A percentile compares a stretch with the other conserved stretches of the same genome.
These are phyloP conservation scores for Leptinotarsa haldemani DNA, from an alignment of 2,888 invertebrate genomes.

Conservation along the genomic window DNA sequence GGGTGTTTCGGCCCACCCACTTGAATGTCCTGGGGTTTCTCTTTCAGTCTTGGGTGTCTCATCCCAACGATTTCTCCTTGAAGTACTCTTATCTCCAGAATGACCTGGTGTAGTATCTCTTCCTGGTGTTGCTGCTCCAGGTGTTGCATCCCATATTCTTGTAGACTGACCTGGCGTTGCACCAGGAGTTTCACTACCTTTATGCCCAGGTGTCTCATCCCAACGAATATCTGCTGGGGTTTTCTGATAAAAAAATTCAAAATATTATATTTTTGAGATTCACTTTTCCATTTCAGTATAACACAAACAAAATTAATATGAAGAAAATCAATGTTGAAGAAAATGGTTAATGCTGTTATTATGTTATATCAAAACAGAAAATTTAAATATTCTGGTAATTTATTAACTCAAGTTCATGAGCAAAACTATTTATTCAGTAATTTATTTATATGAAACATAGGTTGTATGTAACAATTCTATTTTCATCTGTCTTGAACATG, in stretches of 20 bases:
- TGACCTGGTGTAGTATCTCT: constrained; percentile 83
- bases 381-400: too few species aligned
- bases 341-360: too few species aligned
- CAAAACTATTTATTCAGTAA: too few species aligned
- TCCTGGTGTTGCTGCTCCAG: constrained; percentile 89
- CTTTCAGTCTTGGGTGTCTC: constrained; percentile 98
- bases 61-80: constrained; percentile 97
- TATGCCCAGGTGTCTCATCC: constrained; percentile 95
- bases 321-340: too few species aligned
- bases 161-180: constrained; percentile 92
- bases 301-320: constrained; percentile 5
- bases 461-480: too few species aligned
- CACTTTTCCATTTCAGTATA: not conserved
- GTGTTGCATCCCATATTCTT: constrained; percentile 97
- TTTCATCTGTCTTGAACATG: too few species aligned
- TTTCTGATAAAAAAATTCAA: constrained; percentile 66
- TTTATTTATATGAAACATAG: too few species aligned
- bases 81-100: constrained; percentile 70
- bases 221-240: constrained; percentile 85
- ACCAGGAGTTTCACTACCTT: constrained; percentile 85
- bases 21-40: constrained; percentile 93
- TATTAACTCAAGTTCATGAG: too few species aligned
- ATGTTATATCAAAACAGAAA: too few species aligned
- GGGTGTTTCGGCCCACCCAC: constrained; percentile 99
- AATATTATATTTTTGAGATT: not conserved